A percentile compares a stretch with the other conserved stretches of the same genome.
Conservation (phyloP, 2,797 vertebrate genomes). For the Scolopax rusticola region DNA sequence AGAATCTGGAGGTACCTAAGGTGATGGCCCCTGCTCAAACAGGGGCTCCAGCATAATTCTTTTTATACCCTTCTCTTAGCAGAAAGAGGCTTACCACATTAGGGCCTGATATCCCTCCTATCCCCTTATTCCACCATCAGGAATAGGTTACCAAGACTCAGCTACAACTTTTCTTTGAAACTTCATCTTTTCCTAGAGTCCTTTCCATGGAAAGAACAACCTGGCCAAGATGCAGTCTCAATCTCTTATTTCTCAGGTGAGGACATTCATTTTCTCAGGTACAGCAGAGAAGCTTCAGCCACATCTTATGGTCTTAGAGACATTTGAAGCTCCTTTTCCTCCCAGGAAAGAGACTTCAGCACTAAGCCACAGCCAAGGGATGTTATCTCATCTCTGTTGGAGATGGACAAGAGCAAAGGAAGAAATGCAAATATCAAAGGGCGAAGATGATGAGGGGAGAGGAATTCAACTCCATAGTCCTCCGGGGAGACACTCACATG, state of each 20-base stretch:
- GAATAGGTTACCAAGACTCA: neutral
- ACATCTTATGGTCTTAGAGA: neutral
- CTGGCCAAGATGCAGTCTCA: neutral
- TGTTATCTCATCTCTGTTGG: neutral
- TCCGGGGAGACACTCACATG: neutral
- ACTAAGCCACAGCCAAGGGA: neutral
- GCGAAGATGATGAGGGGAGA: neutral
- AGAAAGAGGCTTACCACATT: neutral
- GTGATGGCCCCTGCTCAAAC: neutral
- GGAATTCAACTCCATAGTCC: neutral
- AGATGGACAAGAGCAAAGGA: neutral
- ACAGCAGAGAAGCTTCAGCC: neutral
- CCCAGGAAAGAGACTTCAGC: rapidly evolving
- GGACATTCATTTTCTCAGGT: neutral
- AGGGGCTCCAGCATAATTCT: neutral
- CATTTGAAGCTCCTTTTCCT: neutral
- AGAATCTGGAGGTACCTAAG: neutral
- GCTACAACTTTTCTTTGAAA: neutral
- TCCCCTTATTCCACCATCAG: neutral
- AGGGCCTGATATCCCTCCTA: neutral
- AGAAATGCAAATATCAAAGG: neutral
- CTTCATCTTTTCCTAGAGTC: neutral
- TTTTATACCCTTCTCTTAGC: neutral
- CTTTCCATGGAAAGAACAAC: neutral
- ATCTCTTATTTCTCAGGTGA: neutral